A percentile compares a stretch with the other conserved stretches of the same genome.
These are phyloP conservation scores for Cerastis leucographa DNA, from an alignment of 2,888 invertebrate species.

Conservation along the genomic window DNA sequence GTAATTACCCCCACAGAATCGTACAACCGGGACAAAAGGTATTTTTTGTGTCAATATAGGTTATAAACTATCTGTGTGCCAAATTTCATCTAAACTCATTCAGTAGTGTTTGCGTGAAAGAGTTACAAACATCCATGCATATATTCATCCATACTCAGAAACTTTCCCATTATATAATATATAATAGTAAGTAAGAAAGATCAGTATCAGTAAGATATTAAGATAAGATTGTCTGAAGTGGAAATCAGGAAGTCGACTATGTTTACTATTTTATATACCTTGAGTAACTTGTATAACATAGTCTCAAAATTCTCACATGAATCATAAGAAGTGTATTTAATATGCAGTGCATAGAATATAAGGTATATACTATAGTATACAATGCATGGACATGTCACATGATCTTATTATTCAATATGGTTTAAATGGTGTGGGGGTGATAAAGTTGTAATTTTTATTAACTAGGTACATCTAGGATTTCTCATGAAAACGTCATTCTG, in stretches of 20 bases:
- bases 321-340: conserved; percentile 12
- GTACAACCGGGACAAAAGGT: no score
- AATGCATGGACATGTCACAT: conserved; percentile 5
- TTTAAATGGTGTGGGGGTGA: neutral
- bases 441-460: neutral
- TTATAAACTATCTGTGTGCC: no score
- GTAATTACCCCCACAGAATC: no score
- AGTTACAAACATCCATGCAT: neutral
- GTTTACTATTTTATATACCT: neutral
- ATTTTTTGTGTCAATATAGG: no score
- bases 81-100: no score
- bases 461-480: neutral
- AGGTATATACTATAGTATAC: neutral
- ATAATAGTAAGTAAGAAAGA: neutral
- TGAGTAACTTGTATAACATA: neutral
- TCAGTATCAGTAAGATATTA: neutral
- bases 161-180: no score
- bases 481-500: neutral
- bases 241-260: neutral
- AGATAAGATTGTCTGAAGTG: neutral
- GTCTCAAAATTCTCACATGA: neutral
- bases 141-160: no score
- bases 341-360: neutral
- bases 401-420: conserved; percentile 2
- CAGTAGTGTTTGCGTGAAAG: no score